phyloP scores from a whole-genome alignment of 2,797 vertebrate genomes.

The Buceros bicornis region DNA sequence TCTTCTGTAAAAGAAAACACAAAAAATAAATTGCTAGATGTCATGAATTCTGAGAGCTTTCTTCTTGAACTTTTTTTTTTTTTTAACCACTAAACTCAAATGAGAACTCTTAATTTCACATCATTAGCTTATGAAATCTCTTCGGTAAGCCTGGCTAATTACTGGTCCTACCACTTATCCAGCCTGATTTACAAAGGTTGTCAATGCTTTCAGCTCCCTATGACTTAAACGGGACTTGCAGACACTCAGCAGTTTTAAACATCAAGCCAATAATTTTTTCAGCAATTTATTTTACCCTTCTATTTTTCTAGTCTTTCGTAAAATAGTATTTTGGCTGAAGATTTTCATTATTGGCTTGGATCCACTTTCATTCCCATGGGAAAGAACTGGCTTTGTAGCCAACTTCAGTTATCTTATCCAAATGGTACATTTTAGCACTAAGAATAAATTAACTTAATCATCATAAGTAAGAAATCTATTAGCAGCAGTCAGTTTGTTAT shows the following conservation, averaged over 20 bases:
- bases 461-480: neutral
- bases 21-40: neutral
- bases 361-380: neutral
- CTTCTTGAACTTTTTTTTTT: neutral
- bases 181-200: neutral
- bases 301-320: neutral
- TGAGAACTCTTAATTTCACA: neutral
- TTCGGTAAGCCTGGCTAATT: neutral
- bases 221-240: neutral
- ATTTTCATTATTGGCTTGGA: neutral
- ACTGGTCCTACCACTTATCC: neutral
- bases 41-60: neutral
- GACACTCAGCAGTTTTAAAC: conserved; percentile 44
- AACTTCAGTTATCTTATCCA: neutral
- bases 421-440: neutral
- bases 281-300: neutral
- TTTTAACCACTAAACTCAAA: neutral
- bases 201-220: neutral
- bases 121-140: neutral
- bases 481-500: neutral
- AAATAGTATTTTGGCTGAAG: conserved; percentile 11
- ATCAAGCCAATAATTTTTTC: conserved; percentile 29
- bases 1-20: neutral
- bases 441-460: neutral
- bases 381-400: neutral